phyloP scores from a whole-genome alignment of 2,113 vertebrate species.

The Marcusenius ussheri region DNA sequence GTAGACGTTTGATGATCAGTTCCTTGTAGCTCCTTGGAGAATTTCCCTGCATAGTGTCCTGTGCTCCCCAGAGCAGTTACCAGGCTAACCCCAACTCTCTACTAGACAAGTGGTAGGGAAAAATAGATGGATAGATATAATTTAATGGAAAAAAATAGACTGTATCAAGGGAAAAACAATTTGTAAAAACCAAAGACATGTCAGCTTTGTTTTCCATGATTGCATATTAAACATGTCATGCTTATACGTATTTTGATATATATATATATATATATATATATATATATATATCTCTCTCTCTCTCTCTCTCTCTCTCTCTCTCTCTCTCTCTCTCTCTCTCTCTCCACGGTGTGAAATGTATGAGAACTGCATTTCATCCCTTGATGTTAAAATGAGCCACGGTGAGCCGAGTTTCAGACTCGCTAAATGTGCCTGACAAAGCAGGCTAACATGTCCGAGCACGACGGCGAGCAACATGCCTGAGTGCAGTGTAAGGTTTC shows the following conservation, averaged over 20 bases:
- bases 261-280: too few relatives aligned
- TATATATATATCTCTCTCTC: too few relatives aligned
- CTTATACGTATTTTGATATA: background rate
- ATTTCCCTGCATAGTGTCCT: background rate
- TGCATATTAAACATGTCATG: background rate
- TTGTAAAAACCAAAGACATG: background rate
- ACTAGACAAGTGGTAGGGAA: background rate
- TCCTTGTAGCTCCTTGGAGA: background rate
- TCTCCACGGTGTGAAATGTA: background rate
- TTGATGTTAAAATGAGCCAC: background rate
- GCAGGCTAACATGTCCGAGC: background rate
- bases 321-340: too few relatives aligned
- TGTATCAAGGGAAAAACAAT: background rate
- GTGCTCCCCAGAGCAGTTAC: background rate
- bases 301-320: too few relatives aligned
- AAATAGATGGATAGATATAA: background rate
- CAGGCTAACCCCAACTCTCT: background rate
- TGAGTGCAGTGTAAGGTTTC: background rate
- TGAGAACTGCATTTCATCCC: background rate
- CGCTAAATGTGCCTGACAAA: background rate
- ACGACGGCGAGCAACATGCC: background rate
- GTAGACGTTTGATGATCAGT: background rate
- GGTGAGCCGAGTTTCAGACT: background rate
- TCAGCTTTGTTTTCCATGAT: background rate
- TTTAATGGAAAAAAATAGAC: background rate